Evolutionary conservation across 1,140 invertebrate genomes (phyloP), one percentile per base, ranked within the genome.

Genomic region (Apis florea): DNA sequence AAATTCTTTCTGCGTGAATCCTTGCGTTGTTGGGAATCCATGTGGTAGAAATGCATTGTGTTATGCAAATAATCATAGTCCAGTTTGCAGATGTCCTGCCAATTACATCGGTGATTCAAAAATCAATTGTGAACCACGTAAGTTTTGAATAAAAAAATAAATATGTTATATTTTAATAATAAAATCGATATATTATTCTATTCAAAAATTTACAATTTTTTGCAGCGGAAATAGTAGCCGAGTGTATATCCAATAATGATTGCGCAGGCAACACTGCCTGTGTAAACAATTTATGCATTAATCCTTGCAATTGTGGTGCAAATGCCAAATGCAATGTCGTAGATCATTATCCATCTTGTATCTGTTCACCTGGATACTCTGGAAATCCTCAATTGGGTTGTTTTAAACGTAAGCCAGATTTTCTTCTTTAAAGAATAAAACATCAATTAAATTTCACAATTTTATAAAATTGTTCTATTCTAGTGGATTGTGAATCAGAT

Each of bases 341-440:
- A 67, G 95, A 97, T 91, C 97, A 98, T 89, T 97, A 97, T 93
- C 96, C 97, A 54, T 95, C 96, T 11, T 98, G 97, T 90, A 95
- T 94, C 83, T 98, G 97, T 90, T 93, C 95, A 87, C 95, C 95
- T 24, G 97, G 96, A 66, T 97, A 95, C 90, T 97, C 96, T 47
- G 97, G 97, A 89, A 97, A 97, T 93, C 96, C 97, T 24, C 97
- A 98, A 93, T 94, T 95, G 76, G 96, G 96, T 69, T 98, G 97
- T 87, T 92, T 94, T 13, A 96, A 97, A 95, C 93, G 96, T 96
- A 94, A 90, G 89, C 68, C 2, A 0, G 15, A 56, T 17, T 54
- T 47, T 8, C 49, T 58, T 10, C 21, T n/a, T 2, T 15, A 6
- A 49, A 40, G 21, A 13, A 61, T 17, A 26, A 26, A 26, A 11